Evolutionary conservation across 2,797 vertebrate species (phyloP).

Genomic region (Gymnoscopelus braueri): DNA sequence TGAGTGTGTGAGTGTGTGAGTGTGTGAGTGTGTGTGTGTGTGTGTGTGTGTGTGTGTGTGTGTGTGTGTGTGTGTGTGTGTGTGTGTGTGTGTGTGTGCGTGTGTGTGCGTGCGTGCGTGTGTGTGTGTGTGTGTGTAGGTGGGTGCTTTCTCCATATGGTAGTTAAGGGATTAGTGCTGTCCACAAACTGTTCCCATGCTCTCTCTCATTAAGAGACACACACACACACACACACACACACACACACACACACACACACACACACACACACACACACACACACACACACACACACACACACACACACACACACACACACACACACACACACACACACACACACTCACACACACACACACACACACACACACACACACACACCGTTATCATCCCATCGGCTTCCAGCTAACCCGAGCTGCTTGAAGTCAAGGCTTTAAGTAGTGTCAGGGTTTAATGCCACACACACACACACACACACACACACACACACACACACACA

Average conservation of each 20-base stretch:
- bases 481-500: constrained; percentile 4
- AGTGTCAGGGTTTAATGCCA: constrained; percentile 83
- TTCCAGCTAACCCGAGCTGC: constrained; percentile 75
- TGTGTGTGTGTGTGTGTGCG: constrained; percentile 36
- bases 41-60: constrained; percentile 18
- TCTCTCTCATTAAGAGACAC: no score
- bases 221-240: no score
- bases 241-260: background rate
- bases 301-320: constrained; percentile 16
- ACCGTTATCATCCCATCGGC: constrained; percentile 75
- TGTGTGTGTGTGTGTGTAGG: constrained; percentile 4
- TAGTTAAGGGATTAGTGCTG: constrained; percentile 47
- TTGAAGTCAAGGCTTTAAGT: constrained; percentile 85
- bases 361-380: constrained; percentile 20
- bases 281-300: constrained; percentile 17
- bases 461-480: constrained; percentile 53
- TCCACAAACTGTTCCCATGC: constrained; percentile 27
- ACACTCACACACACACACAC: constrained; percentile 8
- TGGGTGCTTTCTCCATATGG: constrained; percentile 28
- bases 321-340: constrained; percentile 22
- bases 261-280: constrained; percentile 13
- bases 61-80: constrained; percentile 15
- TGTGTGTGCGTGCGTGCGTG: constrained; percentile 28
- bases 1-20: constrained; percentile 18
- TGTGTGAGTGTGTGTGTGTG: constrained; percentile 43